Percentiles rank a stretch among this genome's conserved stretches.
Evolutionary conservation across 2,113 vertebrate genomes (phyloP).

Genomic region (Psilopsiagon aurifrons): DNA sequence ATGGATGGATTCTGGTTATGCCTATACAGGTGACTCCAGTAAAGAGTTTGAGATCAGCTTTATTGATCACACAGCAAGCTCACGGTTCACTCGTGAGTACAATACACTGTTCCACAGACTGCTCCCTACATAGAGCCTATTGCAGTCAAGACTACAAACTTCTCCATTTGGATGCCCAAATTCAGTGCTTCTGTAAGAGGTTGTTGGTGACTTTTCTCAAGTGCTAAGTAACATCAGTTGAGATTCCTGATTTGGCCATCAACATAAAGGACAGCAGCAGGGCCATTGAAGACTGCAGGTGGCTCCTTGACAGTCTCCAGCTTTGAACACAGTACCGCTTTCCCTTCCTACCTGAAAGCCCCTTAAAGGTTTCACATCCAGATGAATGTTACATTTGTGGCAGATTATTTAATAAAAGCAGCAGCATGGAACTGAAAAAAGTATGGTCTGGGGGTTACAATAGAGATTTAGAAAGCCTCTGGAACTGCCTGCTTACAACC

Average conservation of each 20-base stretch:
- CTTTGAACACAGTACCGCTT: background rate
- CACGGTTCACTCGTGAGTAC: background rate
- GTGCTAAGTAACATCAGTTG: background rate
- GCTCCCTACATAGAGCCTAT: background rate
- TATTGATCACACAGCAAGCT: background rate
- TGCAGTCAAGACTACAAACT: background rate
- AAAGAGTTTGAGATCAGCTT: background rate
- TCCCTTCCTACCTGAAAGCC: background rate
- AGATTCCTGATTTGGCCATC: background rate
- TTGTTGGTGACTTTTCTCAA: background rate
- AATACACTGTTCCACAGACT: rapidly evolving
- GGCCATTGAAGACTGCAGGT: background rate
- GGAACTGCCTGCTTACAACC: background rate
- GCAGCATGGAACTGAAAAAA: background rate
- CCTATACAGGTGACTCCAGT: background rate
- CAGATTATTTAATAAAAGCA: background rate
- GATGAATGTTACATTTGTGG: background rate
- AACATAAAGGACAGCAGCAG: background rate
- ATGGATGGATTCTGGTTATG: rapidly evolving
- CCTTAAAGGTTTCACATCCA: background rate
- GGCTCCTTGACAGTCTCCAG: background rate
- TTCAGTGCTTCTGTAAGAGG: background rate
- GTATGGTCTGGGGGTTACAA: rapidly evolving
- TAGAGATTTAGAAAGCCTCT: background rate
- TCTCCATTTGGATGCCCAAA: background rate